Base-by-base conservation (phyloP, 2,113 vertebrate species). In the Caretta caretta region DNA sequence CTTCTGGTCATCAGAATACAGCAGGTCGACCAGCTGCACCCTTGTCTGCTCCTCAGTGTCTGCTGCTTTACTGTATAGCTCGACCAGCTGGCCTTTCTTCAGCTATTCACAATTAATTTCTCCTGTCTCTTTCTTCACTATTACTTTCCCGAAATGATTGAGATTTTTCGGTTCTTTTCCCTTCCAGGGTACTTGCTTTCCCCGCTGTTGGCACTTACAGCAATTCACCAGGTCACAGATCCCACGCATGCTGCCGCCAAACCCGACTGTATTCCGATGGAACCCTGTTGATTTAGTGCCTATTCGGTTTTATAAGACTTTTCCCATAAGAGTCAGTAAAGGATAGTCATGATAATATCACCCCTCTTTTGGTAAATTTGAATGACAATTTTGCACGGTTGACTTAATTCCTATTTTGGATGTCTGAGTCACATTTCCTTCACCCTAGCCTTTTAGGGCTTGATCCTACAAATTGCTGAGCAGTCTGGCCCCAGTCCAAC, bases 301-400 rank as follows among this genome's bases (percentile, higher is more conserved):
- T 94, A 89, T 96, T 97, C 87, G 92, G 93, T 96, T 95, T 96
- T 92, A 50, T 83, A 20, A 88, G 84, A 49, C 80, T 92, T 78
- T 90, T 88, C 95, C 90, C 92, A 80, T 16, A 51, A 89, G 91
- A 38, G 51, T 95, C 84, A 90, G 88, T 72, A 53, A 94, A 48
- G 88, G 10, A 95, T 82, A 87, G 51, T 20, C 72, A 22, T 48
- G 56, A 72, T 22, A 88, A 94, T 94, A 96, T 82, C 76, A 93
- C 95, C 96, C 94, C 95, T 92, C 84, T 84, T 90, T 85, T 95
- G 96, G 96, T 96, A 93, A 93, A 97, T 97, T 95, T 96, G 96
- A 96, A 96, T 97, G 94, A 96, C 94, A 95, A 96, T 97, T 97
- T 96, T 96, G 88, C 95, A 96, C 91, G 93, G 94, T 95, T 97